phyloP scores from a whole-genome alignment of 2,888 invertebrate genomes.

The Mylabris sibirica region DNA sequence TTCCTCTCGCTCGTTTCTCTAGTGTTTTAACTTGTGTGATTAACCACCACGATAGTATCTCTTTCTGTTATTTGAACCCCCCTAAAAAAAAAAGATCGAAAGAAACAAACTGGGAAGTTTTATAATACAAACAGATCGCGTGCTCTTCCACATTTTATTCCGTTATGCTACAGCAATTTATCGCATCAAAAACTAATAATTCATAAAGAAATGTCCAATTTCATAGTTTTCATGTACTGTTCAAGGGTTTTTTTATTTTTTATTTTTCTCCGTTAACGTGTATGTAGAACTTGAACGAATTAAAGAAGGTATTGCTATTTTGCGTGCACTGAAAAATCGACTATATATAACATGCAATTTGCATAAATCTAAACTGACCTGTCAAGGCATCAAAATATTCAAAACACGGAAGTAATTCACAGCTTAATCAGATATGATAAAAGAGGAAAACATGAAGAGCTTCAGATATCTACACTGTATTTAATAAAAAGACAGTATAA shows the following conservation, averaged over 20 bases:
- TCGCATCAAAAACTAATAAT: conserved; percentile 10
- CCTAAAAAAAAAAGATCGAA: neutral
- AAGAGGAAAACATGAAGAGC: too few species aligned
- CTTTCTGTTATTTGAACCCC: neutral
- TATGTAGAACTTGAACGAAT: neutral
- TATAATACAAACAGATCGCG: conserved; percentile 3
- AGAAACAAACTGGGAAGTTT: neutral
- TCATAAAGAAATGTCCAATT: conserved; percentile 12
- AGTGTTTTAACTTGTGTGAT: neutral
- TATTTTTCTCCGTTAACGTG: neutral
- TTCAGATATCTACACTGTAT: too few species aligned
- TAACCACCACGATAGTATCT: neutral
- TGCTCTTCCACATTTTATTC: conserved; percentile 4
- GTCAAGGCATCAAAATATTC: neutral
- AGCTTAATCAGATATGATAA: neutral
- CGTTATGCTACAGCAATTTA: conserved; percentile 5
- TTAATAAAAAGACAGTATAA: too few species aligned
- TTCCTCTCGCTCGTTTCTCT: neutral
- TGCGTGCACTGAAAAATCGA: neutral
- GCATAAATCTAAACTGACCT: neutral
- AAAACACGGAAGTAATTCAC: neutral
- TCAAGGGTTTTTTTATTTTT: neutral
- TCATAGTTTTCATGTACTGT: neutral
- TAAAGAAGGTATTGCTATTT: neutral
- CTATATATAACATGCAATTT: conserved; percentile 3